Evolutionary conservation across 2,797 vertebrate genomes (phyloP), one percentile per base, ranked within the genome.

Genomic region (Liparis tanakae): DNA sequence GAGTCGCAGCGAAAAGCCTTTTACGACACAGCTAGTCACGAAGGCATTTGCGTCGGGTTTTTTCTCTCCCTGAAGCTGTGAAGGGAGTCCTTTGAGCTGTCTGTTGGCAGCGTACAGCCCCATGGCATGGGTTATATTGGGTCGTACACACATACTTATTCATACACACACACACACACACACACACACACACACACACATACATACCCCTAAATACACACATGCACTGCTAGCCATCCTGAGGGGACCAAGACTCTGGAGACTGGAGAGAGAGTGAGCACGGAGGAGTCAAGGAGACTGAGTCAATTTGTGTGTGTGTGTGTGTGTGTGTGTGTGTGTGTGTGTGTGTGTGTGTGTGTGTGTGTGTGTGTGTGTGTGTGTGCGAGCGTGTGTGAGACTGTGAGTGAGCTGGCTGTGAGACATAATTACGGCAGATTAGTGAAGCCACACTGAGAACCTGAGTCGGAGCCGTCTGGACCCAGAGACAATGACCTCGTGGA

Each of bases 351-450:
- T 30, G 25, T 30, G 25, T 30, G 25, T 30, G 25, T 30, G 25
- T 30, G 25, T 30, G 25, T 30, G 25, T 30, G 25, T 30, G 25
- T 30, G 25, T 30, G 25, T 30, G 25, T 30, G 25, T 30, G 25
- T 30, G 25, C 3, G 25, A 2, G 25, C 3, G 75, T 78, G 46
- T 83, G 81, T 85, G 81, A 67, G 82, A 74, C 63, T 70, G 69
- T 61, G 79, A 76, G 76, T 71, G 83, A 80, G 78, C 85, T 80
- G 74, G 70, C 87, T 85, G 83, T 69, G 87, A 88, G 86, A 88
- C 88, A 91, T 91, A 89, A 93, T 93, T 92, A 91, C 60, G 10
- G 79, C 78, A 89, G 88, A 93, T 92, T 92, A 91, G 88, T 84
- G 85, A 90, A 87, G 87, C 78, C 87, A 84, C 78, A 83, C 79